Conservation (phyloP, 2,888 invertebrate species). For the Cybosia mesomella region DNA sequence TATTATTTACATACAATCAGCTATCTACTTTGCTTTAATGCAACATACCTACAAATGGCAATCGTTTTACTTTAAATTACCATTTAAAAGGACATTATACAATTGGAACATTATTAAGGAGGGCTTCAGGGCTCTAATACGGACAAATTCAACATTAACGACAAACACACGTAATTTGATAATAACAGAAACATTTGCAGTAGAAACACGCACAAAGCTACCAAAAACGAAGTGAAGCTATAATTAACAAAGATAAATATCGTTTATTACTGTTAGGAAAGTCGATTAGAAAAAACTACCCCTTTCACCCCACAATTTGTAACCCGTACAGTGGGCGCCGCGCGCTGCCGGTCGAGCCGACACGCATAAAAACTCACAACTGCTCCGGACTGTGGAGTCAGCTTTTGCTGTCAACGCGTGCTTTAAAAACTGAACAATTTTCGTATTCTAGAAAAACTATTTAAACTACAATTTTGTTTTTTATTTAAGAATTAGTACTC, state of each 20-base stretch:
- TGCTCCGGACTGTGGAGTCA: constrained; percentile 57
- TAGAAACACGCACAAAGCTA: constrained; percentile 83
- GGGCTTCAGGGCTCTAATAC: constrained; percentile 54
- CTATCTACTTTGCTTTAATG: constrained; percentile 11
- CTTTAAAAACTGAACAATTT: neutral
- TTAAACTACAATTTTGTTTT: too few relatives aligned
- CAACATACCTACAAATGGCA: constrained; percentile 6
- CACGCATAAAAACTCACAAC: constrained; percentile 80
- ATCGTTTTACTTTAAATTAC: constrained; percentile 19
- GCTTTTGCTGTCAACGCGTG: constrained; percentile 45
- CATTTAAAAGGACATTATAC: constrained; percentile 24
- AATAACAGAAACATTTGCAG: constrained; percentile 79
- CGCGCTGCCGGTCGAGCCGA: constrained; percentile 70
- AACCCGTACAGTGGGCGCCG: constrained; percentile 86
- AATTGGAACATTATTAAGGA: constrained; percentile 43
- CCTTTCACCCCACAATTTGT: constrained; percentile 87
- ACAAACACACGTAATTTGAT: constrained; percentile 83
- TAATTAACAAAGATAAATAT: constrained; percentile 88
- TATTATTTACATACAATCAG: neutral
- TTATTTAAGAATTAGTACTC: neutral
- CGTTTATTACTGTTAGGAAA: constrained; percentile 87
- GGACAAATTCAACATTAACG: constrained; percentile 66
- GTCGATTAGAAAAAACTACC: constrained; percentile 87
- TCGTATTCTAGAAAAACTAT: neutral
- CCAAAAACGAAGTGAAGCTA: constrained; percentile 82